Evolutionary conservation across 2,888 invertebrate species (phyloP).

Genomic region (Pseudoips prasinana): DNA sequence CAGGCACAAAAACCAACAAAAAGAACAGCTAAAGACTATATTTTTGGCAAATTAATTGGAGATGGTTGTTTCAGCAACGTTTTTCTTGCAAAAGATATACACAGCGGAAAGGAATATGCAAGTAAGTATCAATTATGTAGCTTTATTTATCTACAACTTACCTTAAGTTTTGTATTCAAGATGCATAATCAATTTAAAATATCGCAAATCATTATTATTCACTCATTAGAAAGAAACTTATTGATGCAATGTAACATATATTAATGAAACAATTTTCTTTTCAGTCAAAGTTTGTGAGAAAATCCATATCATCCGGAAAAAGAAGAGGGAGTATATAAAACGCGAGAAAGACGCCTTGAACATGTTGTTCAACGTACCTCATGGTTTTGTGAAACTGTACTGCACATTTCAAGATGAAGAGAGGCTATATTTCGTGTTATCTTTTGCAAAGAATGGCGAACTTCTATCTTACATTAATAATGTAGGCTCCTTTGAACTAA

Average conservation of each 20-base stretch:
- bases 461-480: constrained; percentile 95
- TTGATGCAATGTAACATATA: neutral
- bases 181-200: too few species aligned
- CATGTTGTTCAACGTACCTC: constrained; percentile 88
- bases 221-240: too few species aligned
- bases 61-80: constrained; percentile 99
- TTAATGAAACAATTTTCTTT: constrained; percentile 49
- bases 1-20: constrained; percentile 79
- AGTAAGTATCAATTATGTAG: constrained; percentile 84
- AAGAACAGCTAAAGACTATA: constrained; percentile 92
- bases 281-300: constrained; percentile 99
- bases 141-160: too few species aligned
- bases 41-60: constrained; percentile 97
- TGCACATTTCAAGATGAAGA: constrained; percentile 98
- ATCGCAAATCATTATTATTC: too few species aligned
- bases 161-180: too few species aligned
- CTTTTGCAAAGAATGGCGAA: constrained; percentile 97
- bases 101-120: constrained; percentile 95
- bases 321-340: constrained; percentile 95
- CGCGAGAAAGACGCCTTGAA: constrained; percentile 97
- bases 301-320: constrained; percentile 94
- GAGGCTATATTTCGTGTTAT: constrained; percentile 96
- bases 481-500: constrained; percentile 93
- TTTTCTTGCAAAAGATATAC: constrained; percentile 95
- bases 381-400: constrained; percentile 96